phyloP scores from a whole-genome alignment of 2,113 vertebrate genomes.

The Fregata magnificens region DNA sequence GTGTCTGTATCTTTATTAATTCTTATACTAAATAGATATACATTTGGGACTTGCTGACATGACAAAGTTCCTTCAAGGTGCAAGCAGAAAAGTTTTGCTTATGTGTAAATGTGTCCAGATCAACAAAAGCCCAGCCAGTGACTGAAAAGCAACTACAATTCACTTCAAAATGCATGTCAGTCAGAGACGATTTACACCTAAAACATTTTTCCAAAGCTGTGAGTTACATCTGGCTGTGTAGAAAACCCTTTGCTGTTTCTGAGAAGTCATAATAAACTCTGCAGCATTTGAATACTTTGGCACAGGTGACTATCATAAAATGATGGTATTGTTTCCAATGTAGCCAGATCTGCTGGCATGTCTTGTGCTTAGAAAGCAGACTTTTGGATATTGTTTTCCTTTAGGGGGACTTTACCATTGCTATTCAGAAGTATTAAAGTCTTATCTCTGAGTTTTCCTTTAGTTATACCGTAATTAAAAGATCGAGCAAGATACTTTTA shows the following conservation, averaged over 20 bases:
- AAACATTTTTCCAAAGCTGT: neutral
- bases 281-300: neutral
- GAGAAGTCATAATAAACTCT: neutral
- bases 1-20: neutral
- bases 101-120: neutral
- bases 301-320: neutral
- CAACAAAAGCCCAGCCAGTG: neutral
- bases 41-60: neutral
- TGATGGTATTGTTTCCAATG: neutral
- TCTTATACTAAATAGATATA: neutral
- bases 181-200: neutral
- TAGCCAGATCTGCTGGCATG: neutral
- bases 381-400: neutral
- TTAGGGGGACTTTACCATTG: neutral
- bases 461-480: neutral
- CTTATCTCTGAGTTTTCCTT: neutral
- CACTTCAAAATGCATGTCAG: neutral
- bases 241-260: neutral
- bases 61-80: neutral
- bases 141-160: neutral
- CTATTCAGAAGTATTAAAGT: neutral
- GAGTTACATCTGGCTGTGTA: neutral
- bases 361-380: neutral
- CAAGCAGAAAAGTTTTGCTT: neutral
- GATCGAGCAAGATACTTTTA: accelerated